These are phyloP conservation scores for Coccyzus lansbergi DNA, from an alignment of 2,797 vertebrate genomes.

Conservation along the genomic window DNA sequence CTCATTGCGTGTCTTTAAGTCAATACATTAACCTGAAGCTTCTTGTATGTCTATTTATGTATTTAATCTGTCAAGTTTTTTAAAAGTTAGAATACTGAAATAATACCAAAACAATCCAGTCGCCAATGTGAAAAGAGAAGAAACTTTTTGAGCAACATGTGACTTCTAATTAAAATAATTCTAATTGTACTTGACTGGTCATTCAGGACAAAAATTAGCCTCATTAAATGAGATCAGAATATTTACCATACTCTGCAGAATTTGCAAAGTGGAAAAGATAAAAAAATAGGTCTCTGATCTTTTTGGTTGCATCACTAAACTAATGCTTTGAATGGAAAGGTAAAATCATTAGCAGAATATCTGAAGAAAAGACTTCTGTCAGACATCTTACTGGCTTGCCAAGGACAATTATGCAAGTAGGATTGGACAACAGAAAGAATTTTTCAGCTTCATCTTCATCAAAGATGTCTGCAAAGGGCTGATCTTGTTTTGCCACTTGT, in stretches of 20 bases:
- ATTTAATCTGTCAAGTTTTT: background rate
- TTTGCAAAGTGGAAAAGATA: background rate
- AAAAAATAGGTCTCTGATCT: background rate
- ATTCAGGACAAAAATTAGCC: background rate
- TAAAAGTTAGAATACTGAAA: background rate
- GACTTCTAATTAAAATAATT: background rate
- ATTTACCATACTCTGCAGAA: background rate
- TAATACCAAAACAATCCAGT: background rate
- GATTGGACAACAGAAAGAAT: slow-evolving; percentile 83
- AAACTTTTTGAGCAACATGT: fast-evolving
- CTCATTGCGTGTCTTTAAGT: background rate
- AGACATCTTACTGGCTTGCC: slow-evolving; percentile 90
- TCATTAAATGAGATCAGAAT: background rate
- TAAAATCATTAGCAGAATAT: background rate
- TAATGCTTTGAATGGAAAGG: background rate
- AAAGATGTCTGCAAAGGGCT: slow-evolving; percentile 81
- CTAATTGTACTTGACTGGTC: background rate
- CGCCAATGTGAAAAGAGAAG: background rate
- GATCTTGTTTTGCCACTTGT: slow-evolving; percentile 11
- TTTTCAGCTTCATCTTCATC: slow-evolving; percentile 88
- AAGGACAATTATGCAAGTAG: slow-evolving; percentile 87
- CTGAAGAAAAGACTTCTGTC: background rate
- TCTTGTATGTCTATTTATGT: background rate
- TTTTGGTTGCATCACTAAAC: background rate
- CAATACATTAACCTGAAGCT: background rate